A percentile compares a stretch with the other conserved stretches of the same genome.
Evolutionary conservation across 1,140 invertebrate species (phyloP).

Genomic region (Latrodectus geometricus): DNA sequence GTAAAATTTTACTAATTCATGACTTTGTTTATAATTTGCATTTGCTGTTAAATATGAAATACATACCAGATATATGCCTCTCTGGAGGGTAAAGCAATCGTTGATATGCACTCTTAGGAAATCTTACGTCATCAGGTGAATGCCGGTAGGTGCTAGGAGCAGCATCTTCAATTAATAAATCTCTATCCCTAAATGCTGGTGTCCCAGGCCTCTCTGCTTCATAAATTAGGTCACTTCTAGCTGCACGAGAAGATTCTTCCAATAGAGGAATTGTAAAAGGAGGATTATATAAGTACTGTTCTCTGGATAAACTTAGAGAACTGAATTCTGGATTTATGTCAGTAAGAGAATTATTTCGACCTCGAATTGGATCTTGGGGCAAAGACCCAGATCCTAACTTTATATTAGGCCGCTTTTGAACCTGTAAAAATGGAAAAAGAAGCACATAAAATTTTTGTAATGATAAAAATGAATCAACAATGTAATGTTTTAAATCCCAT

Average conservation of each 20-base stretch:
- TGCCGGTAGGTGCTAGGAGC: slow-evolving; percentile 2
- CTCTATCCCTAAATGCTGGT: slow-evolving; percentile 13
- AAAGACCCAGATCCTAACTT: not conserved
- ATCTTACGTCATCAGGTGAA: slow-evolving; percentile 22
- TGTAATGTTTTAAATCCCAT: no score
- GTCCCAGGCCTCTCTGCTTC: slow-evolving; percentile 29
- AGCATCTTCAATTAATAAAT: slow-evolving; percentile 2
- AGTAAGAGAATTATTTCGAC: slow-evolving; percentile 8
- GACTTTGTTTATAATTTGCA: no score
- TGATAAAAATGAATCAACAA: no score
- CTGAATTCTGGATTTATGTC: not conserved
- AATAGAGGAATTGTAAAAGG: not conserved
- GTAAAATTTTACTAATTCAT: no score
- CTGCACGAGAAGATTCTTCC: not conserved
- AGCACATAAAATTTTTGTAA: no score
- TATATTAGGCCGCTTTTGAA: slow-evolving; percentile 32
- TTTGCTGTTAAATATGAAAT: not conserved
- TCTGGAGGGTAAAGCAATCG: not conserved
- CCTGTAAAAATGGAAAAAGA: not conserved
- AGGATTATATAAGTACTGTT: slow-evolving; percentile 29
- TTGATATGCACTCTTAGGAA: slow-evolving; percentile 9
- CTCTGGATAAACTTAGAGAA: not conserved
- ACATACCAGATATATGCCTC: slow-evolving; percentile 25
- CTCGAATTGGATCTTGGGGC: slow-evolving; percentile 12
- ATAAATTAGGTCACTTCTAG: slow-evolving; percentile 1